Base-by-base conservation (phyloP, 1,140 invertebrate genomes). In the Drepana arcuata region DNA sequence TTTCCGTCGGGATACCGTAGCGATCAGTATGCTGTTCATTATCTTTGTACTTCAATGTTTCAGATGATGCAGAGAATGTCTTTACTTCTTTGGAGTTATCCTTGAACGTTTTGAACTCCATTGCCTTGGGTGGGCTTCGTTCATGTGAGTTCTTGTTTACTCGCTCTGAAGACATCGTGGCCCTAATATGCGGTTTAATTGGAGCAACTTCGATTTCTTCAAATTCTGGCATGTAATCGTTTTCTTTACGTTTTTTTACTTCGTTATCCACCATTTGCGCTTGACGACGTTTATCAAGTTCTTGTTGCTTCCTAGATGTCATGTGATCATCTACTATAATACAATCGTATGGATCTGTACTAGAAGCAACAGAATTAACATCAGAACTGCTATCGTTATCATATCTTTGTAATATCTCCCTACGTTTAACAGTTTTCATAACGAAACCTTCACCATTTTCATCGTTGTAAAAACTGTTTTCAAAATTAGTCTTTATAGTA, bases 251-350 rank as follows among this genome's bases (percentile, higher is more conserved):
- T 34, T 58, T 82, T 71, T 60, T 85, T 55, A 78, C 57, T 41
- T 82, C 73, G 14, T 73, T 67, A 11, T 79, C 63, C 15, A 75
- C 44, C 13, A 64, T 39, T 38, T 75, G 67, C 16, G 63, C 47
- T 59, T 74, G 71, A 7, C 71, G 59, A 41, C 79, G 70, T 56
- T 68, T 83, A 41, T 79, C 85, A 62, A 74, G 69, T 80, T 79
- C 86, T 84, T 69, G 85, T 75, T 80, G 86, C 64, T 87, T 87
- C 50, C 85, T 86, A 16, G 85, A 79, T 38, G 86, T 85, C 74
- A 87, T 87, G 43, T 91, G 89, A 75, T 91, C 90, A 54, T 91
- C 88, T 14, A 91, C 89, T 10, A 92, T 88, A 31, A 92, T 91
- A 62, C 89, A 91, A 51, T 90, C 88, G 57, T 90, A 90, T 7